These are phyloP conservation scores for Nothura maculosa DNA, from an alignment of 2,797 vertebrate genomes.

Conservation along the genomic window DNA sequence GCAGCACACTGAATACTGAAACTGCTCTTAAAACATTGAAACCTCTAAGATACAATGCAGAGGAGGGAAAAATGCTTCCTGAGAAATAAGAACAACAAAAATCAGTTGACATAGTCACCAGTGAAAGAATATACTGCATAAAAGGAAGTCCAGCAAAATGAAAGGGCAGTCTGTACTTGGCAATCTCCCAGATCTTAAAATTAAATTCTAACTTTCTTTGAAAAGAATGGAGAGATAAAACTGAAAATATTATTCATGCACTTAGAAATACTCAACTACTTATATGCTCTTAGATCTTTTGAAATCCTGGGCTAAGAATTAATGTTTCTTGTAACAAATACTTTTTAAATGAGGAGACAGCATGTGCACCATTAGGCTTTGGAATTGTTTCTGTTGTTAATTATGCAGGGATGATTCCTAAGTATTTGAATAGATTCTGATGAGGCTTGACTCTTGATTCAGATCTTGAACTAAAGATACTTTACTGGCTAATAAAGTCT, in stretches of 20 bases:
- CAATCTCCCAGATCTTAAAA: constrained; percentile 27
- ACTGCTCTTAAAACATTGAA: neutral
- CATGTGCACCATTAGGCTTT: neutral
- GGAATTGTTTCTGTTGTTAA: neutral
- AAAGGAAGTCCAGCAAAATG: constrained; percentile 45
- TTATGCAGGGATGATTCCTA: neutral
- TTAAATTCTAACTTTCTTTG: constrained; percentile 13
- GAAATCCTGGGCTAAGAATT: neutral
- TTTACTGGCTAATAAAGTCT: neutral
- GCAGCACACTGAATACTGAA: neutral
- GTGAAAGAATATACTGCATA: constrained; percentile 7
- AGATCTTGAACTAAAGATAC: neutral
- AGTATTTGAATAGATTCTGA: neutral
- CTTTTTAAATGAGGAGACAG: neutral
- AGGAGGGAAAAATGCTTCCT: neutral
- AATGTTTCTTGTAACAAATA: neutral
- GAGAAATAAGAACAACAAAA: constrained; percentile 14
- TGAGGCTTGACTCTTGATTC: neutral
- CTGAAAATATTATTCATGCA: neutral
- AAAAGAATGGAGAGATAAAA: constrained; percentile 23
- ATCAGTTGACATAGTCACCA: neutral
- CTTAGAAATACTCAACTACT: neutral
- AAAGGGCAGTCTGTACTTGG: neutral
- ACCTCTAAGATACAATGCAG: neutral
- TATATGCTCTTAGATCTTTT: neutral